Evolutionary conservation across 2,888 invertebrate genomes (phyloP), one percentile per base, ranked within the genome.

Genomic region (Watsonalla binaria): DNA sequence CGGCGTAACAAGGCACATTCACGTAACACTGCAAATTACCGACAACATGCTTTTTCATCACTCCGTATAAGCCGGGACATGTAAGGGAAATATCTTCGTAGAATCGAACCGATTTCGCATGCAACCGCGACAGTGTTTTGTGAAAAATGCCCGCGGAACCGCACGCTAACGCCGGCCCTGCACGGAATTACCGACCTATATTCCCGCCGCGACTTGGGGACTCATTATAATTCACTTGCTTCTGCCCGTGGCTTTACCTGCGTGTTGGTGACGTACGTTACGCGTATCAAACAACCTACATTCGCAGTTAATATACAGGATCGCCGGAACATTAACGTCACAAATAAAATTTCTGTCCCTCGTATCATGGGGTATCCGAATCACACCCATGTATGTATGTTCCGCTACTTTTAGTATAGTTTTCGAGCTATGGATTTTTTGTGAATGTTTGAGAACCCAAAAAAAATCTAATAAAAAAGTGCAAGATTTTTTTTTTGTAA

Each of bases 121-220:
- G 84, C 82, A 70, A 71, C 61, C 71, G 65, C 74, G 76, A 77
- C 78, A 71, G 70, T 72, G 72, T 74, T 79, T 78, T 76, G 72
- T 80, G 80, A 81, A 79, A 86, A 84, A 85, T 78, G 76, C 70
- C 66, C 61, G 61, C 60, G 63, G 69, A 72, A 72, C 74, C 62
- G 65, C 86, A 83, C 81, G 86, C 86, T 83, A 88, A 88, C 78
- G 82, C 63, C 61, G 54, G 52, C 54, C 45, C 42, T 60, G 59
- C 88, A 87, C 86, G 88, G 65, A 68, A 81, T 57, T 66, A 59
- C 66, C 78, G 83, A 78, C 86, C 84, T 78, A 84, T 61, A 81
- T 83, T 72, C 71, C 57, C 42, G 5, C 9, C 5, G 8, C 2
- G 42, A 42, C 42, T 55, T 55, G 60, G 59, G 55, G 58, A 60